Evolutionary conservation across 2,113 vertebrate species (phyloP), one percentile per base, ranked within the genome.

Genomic region (Zosterops pallidus): DNA sequence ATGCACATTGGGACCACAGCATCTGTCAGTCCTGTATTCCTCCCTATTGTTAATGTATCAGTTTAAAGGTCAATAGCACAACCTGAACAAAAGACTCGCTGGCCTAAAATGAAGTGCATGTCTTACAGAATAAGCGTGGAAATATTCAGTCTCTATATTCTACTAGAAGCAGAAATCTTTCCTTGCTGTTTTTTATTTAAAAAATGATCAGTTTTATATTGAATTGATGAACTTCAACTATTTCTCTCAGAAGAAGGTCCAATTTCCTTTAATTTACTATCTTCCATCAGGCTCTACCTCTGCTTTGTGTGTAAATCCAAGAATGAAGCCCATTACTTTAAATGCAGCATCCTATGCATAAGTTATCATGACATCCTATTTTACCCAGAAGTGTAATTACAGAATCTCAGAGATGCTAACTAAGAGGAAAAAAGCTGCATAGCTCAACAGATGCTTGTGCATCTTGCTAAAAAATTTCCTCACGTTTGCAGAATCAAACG

Each of bases 381-480:
- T 89, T 90, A 88, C 94, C 76, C 93, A 90, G 76, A 92, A 94
- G 92, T 75, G 56, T 78, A 96, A 97, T 96, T 96, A 94, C 90
- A 94, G 85, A 53, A 90, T 78, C 88, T 86, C 75, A 93, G 77
- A 96, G 90, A 93, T 96, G 96, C 93, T 90, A 96, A 83, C 63
- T 92, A 96, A 94, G 94, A 95, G 76, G 44, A 81, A 92, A 93
- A 97, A 96, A 94, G 52, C 64, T 89, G 88, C 85, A 92, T 12
- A 94, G 69, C 88, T 93, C 95, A 97, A 97, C 95, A 94, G 90
- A 96, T 92, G 90, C 68, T 88, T 90, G 49, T 76, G 56, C 60
- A 89, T 91, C 89, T 90, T 87, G 83, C 77, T 95, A 92, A 91
- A 96, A 94, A 89, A 82, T n/a, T 77, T 84, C 83, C 80, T 68